phyloP scores from a whole-genome alignment of 2,888 invertebrate genomes.

The Sarcophaga variegata region DNA sequence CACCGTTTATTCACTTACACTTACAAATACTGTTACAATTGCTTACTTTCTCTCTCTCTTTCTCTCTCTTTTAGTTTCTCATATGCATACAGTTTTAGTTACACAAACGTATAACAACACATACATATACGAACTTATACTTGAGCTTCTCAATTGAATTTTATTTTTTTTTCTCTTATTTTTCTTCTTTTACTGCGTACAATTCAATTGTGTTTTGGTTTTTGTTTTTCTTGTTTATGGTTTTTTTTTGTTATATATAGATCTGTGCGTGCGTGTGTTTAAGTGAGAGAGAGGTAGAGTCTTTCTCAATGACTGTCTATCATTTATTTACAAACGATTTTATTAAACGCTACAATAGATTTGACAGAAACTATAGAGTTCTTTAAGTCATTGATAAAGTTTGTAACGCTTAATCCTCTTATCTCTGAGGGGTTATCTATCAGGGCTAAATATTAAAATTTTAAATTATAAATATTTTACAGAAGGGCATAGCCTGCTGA shows the following conservation, averaged over 20 bases:
- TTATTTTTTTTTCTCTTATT: conserved; percentile 7
- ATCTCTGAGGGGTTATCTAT: no score
- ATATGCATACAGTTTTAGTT: background rate
- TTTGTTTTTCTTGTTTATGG: no score
- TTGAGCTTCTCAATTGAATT: conserved; percentile 28
- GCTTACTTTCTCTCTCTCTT: background rate
- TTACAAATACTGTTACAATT: background rate
- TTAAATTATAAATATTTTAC: no score
- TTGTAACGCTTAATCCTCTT: background rate
- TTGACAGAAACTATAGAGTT: background rate
- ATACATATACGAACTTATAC: background rate
- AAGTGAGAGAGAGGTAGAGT: background rate
- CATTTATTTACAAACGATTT: conserved; percentile 7
- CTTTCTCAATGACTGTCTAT: conserved; percentile 30
- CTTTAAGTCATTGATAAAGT: background rate
- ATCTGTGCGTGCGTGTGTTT: no score
- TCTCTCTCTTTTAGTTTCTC: background rate
- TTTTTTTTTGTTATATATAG: no score
- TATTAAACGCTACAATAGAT: conserved; percentile 4
- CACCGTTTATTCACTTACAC: conserved; percentile 33
- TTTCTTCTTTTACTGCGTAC: conserved; percentile 5
- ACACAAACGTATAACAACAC: background rate
- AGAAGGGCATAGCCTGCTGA: no score
- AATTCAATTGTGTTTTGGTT: background rate
- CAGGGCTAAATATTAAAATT: no score